Evolutionary conservation across 2,113 vertebrate genomes (phyloP).

Genomic region (Blennius ocellaris): DNA sequence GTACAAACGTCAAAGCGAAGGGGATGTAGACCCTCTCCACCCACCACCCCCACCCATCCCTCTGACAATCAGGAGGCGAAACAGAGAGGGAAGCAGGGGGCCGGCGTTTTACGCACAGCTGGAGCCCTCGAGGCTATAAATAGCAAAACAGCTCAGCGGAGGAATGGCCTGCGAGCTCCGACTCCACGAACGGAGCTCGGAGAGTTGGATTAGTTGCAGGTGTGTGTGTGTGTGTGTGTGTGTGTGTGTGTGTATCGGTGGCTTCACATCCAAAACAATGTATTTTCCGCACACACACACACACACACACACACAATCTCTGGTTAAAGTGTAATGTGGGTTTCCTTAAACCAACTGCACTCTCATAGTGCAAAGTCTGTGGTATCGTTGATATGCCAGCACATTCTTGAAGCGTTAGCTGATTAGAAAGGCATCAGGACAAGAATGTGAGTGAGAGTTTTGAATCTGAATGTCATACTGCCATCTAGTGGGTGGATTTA

Average conservation of each 20-base stretch:
- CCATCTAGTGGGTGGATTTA: constrained; percentile 63
- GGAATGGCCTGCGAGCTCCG: constrained; percentile 44
- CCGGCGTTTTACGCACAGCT: constrained; percentile 45
- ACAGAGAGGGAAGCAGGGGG: constrained; percentile 56
- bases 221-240: constrained; percentile 23
- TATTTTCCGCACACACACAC: no score
- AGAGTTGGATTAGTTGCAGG: constrained; percentile 33
- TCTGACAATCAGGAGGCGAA: constrained; percentile 58
- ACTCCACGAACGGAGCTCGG: constrained; percentile 36
- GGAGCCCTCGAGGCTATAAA: constrained; percentile 62
- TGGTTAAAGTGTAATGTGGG: not conserved
- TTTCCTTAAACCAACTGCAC: not conserved
- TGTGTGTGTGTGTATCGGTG: no score
- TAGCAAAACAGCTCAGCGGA: constrained; percentile 65
- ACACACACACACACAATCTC: not conserved
- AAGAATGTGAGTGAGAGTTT: not conserved
- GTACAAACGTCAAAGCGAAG: constrained; percentile 34
- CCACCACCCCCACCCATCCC: constrained; percentile 13
- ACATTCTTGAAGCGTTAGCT: not conserved
- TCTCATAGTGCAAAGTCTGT: not conserved
- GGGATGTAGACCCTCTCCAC: constrained; percentile 34
- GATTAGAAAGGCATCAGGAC: constrained; percentile 9
- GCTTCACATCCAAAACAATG: no score
- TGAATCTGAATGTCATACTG: not conserved
- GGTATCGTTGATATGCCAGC: not conserved